Base-by-base conservation (phyloP, 2,797 vertebrate genomes). In the Streptopelia turtur region DNA sequence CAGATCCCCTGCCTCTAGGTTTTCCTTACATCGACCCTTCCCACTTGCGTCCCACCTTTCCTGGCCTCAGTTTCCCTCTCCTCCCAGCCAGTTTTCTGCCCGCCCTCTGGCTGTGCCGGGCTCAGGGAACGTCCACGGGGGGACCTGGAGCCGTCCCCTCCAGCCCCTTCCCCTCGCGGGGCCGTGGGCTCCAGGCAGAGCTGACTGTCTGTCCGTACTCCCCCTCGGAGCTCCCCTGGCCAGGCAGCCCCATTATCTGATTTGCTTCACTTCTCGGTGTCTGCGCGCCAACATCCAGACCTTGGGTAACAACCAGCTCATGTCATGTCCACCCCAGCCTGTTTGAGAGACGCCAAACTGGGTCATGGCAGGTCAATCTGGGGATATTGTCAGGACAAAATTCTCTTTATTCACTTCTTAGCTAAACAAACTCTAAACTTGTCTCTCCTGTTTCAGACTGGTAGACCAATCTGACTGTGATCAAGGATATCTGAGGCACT, bases 351-450 rank as follows among this genome's bases (percentile, higher is more conserved):
- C 56, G 66, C 25, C 30, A 69, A 61, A 43, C 10, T 69, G 53
- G 37, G 41, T 28, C 71, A 35, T 0, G 0, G 37, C 37, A 27
- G 1, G 21, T 31, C 64, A 71, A 13, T 16, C 35, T 21, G 16
- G 80, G 63, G 8, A 47, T 35, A 13, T 14, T 6, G 1, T 12
- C 63, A 72, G 43, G 49, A 80, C 56, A 53, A 37, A 87, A 72
- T 50, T 60, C 20, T 60, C 39, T 13, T 55, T 45, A 52, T 63
- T 49, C 2, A 1, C n/a, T 56, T 5, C 0, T 59, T 23, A 77
- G 16, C 5, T 33, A 52, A 69, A 55, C 31, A 57, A 76, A 9
- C n/a, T 59, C 64, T 56, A 74, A 39, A 7, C 22, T 49, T 5
- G 0, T 15, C 41, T 72, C 60, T 50, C 49, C 59, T 31, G 13